phyloP scores from a whole-genome alignment of 2,797 vertebrate genomes.

The Macropus fuliginosus region DNA sequence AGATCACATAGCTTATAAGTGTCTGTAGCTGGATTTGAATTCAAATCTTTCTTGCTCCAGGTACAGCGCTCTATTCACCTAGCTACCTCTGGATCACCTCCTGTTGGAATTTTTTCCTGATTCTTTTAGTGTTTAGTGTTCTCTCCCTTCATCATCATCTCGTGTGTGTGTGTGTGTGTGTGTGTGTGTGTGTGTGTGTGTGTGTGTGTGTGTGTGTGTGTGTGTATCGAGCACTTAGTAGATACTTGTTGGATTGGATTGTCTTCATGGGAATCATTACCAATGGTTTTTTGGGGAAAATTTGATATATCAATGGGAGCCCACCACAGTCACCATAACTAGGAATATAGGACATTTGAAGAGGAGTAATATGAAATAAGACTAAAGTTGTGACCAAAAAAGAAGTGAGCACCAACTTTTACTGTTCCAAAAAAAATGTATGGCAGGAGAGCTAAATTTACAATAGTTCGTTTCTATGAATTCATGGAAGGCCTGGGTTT shows the following conservation, averaged over 20 bases:
- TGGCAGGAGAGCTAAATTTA: background rate
- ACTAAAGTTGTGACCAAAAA: background rate
- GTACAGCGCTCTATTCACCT: background rate
- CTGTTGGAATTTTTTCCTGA: background rate
- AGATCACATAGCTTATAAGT: background rate
- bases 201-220: too few relatives aligned
- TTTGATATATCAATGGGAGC: background rate
- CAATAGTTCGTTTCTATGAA: background rate
- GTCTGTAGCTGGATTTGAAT: background rate
- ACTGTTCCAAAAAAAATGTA: background rate
- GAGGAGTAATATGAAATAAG: background rate
- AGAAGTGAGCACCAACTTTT: background rate
- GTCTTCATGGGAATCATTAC: background rate
- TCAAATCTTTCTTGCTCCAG: background rate
- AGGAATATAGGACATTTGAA: background rate
- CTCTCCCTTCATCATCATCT: background rate
- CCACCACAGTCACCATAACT: background rate
- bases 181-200: too few relatives aligned
- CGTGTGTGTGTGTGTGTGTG: too few relatives aligned
- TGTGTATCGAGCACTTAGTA: background rate
- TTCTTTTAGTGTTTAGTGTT: background rate
- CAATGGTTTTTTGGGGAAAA: background rate
- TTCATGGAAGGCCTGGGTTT: background rate
- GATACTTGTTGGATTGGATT: background rate
- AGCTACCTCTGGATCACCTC: background rate